Conservation (phyloP, 2,888 invertebrate species). For the Aspidapion aeneum region DNA sequence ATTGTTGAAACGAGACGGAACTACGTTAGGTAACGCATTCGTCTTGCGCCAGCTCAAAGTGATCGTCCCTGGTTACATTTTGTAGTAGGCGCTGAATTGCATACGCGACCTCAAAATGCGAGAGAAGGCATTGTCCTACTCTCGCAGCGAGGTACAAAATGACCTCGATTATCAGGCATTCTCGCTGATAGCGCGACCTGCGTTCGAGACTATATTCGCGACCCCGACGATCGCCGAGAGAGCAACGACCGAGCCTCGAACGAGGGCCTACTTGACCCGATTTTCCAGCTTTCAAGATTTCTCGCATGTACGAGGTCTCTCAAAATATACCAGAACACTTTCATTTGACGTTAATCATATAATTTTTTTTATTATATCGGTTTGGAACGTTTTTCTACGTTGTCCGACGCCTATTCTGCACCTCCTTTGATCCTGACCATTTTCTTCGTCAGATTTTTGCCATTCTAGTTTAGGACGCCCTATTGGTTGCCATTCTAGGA, state of each 20-base stretch:
- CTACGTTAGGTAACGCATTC: neutral
- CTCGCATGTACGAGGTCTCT: neutral
- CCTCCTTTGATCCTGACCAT: no score
- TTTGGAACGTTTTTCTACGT: no score
- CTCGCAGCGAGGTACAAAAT: conserved; percentile 37
- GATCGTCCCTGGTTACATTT: conserved; percentile 6
- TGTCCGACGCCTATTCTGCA: no score
- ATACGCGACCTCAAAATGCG: conserved; percentile 48
- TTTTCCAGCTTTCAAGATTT: conserved; percentile 28
- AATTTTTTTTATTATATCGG: no score
- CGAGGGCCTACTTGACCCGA: conserved; percentile 37
- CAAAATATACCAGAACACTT: neutral
- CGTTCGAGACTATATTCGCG: conserved; percentile 34
- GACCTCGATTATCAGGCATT: conserved; percentile 43
- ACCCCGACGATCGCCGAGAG: conserved; percentile 35
- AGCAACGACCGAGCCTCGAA: conserved; percentile 39
- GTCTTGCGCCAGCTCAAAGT: neutral
- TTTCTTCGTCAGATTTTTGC: no score
- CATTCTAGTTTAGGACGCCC: no score
- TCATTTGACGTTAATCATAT: no score
- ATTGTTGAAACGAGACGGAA: conserved; percentile 13
- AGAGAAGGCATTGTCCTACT: conserved; percentile 47
- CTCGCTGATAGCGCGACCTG: conserved; percentile 29
- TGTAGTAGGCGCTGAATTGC: conserved; percentile 29
- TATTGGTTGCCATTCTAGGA: no score